Conservation (phyloP, 2,797 vertebrate species). For the Sebastes vulpes region DNA sequence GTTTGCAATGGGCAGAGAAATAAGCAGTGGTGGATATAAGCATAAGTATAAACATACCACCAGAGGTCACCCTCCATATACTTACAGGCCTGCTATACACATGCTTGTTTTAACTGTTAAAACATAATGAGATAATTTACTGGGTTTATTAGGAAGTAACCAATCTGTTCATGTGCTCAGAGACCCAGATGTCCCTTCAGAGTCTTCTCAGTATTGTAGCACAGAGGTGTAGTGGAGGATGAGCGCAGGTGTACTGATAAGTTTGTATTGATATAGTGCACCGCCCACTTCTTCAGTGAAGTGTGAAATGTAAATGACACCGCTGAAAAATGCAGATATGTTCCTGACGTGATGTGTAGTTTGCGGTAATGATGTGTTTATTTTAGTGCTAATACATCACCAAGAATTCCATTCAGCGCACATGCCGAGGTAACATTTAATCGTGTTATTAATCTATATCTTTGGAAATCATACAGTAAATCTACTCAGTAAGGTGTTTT, state of each 20-base stretch:
- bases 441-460: constrained; percentile 6
- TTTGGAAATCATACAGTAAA: constrained; percentile 18
- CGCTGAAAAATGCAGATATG: neutral
- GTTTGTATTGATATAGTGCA: neutral
- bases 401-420: constrained; percentile 2
- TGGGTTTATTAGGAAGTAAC: neutral
- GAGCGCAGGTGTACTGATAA: neutral
- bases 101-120: neutral
- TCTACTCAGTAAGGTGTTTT: neutral
- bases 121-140: neutral
- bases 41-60: constrained; percentile 9
- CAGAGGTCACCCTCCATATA: constrained; percentile 38
- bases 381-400: neutral
- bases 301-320: constrained; percentile 9
- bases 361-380: neutral
- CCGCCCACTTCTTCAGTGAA: neutral
- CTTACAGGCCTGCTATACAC: neutral
- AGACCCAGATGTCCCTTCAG: neutral
- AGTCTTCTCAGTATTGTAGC: neutral
- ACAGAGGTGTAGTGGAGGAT: neutral
- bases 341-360: constrained; percentile 6
- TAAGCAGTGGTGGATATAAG: neutral
- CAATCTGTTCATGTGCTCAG: neutral
- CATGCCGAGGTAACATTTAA: constrained; percentile 8
- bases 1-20: neutral